Conservation (phyloP, 1,140 invertebrate species). For the Philopotamus ludificatus region DNA sequence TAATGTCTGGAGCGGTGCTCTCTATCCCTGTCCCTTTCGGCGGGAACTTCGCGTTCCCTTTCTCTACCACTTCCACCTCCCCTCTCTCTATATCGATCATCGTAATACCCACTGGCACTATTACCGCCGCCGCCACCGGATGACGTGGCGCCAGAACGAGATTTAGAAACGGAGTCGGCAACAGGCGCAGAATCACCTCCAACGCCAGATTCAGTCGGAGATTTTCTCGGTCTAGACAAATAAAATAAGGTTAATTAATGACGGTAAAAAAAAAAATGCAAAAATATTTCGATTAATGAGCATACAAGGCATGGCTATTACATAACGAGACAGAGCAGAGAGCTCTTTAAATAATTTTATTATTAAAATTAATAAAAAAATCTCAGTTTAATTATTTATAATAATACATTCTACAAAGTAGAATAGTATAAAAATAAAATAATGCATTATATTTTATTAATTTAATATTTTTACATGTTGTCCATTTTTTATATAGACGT, state of each 20-base stretch:
- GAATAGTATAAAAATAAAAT: no score
- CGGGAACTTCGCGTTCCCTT: slow-evolving; percentile 60
- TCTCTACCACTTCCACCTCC: slow-evolving; percentile 66
- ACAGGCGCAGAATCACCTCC: slow-evolving; percentile 49
- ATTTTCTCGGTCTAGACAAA: slow-evolving; percentile 65
- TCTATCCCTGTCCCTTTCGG: slow-evolving; percentile 64
- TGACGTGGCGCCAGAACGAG: slow-evolving; percentile 56
- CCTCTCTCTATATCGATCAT: slow-evolving; percentile 75
- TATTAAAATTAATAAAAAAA: no score
- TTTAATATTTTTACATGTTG: no score
- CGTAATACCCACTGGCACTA: slow-evolving; percentile 70
- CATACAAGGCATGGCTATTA: no score
- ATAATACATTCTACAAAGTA: no score
- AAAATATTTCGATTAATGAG: no score
- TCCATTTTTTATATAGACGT: no score
- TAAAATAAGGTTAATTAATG: slow-evolving; percentile 16
- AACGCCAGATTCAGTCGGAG: slow-evolving; percentile 53
- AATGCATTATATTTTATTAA: no score
- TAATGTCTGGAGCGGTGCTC: slow-evolving; percentile 74
- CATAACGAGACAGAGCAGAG: no score
- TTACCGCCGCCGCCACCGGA: slow-evolving; percentile 54
- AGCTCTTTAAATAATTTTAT: no score
- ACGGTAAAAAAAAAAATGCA: slow-evolving; percentile 2
- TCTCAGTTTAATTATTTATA: no score
- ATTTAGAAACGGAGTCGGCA: slow-evolving; percentile 57